A percentile compares a stretch with the other conserved stretches of the same genome.
Conservation (phyloP, 2,797 vertebrate genomes). For the Gallirallus australis region DNA sequence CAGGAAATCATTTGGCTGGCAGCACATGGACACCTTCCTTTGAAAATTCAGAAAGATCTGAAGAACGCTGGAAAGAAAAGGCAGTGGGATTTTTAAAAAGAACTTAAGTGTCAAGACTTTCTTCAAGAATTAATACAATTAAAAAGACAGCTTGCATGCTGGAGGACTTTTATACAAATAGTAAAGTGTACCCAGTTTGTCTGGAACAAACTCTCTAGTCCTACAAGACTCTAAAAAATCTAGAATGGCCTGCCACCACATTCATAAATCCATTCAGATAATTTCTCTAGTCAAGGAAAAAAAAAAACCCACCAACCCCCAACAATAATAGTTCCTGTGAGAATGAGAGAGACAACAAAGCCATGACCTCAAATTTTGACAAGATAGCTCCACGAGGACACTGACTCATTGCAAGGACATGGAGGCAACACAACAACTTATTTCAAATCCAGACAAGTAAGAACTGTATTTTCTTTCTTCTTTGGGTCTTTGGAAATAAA, state of each 20-base stretch:
- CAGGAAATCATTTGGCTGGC: not conserved
- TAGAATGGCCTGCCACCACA: not conserved
- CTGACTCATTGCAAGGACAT: not conserved
- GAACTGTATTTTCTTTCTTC: not conserved
- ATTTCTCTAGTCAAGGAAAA: not conserved
- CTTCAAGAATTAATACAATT: not conserved
- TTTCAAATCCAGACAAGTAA: slow-evolving; percentile 29
- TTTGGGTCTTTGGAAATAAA: slow-evolving; percentile 13
- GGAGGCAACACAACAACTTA: not conserved
- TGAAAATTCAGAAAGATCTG: not conserved
- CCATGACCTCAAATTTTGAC: not conserved
- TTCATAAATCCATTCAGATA: not conserved
- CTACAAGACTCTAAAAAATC: not conserved
- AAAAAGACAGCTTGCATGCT: not conserved
- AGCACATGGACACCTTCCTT: not conserved
- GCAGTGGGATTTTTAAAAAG: not conserved
- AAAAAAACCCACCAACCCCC: not conserved
- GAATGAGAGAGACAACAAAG: not conserved
- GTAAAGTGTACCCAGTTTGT: not conserved
- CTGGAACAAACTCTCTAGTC: not conserved
- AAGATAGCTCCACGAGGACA: not conserved
- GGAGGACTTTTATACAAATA: not conserved
- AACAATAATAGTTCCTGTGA: not conserved
- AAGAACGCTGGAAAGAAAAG: not conserved
- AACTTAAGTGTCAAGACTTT: not conserved